Base-by-base conservation (phyloP, 2,888 invertebrate species). In the Scotopteryx bipunctaria region DNA sequence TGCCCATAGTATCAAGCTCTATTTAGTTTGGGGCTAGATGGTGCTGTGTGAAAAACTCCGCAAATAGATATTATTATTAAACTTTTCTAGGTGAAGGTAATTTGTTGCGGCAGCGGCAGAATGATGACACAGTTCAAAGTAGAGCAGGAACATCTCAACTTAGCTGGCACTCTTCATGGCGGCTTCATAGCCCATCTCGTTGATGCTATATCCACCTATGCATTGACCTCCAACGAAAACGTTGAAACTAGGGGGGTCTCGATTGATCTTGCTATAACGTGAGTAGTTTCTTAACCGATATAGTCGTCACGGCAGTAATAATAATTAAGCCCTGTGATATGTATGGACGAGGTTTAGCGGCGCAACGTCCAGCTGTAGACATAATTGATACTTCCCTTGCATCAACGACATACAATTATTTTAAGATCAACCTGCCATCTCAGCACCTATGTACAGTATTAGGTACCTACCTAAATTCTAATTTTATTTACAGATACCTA, bases 111-210 rank as follows among this genome's bases (percentile, higher is more conserved):
- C n/a, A 86, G 94, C 63, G 97, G 97, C 0, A 91, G 90, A 40
- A 94, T 96, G 76, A 77, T 91, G 17, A 96, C 95, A 11, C 94
- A 97, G 78, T 93, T 98, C 71, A 92, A 91, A 64, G 94, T 98
- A 0, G 91, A 87, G 0, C 87, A 94, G 2, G 94, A 95, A 61
- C 95, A 97, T 73, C 83, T 94, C 1, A 98, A 98, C 81, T 81
- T 90, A 8, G 77, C 90, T 19, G 96, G 96, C 0, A 93, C 93
- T 0, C 78, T 98, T 2, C 98, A 98, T 73, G 98, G 98, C 1
- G 98, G 97, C 4, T 93, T 96, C 66, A 95, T 95, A 2, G 94
- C 96, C 2, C 95, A 96, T 0, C 77, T 98, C 5, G 93, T 96
- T 0, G 91, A 91, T 64, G 86, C 87, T 1, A 78, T 97, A 14